phyloP scores from a whole-genome alignment of 2,888 invertebrate genomes.

The Lasioglossum morio region DNA sequence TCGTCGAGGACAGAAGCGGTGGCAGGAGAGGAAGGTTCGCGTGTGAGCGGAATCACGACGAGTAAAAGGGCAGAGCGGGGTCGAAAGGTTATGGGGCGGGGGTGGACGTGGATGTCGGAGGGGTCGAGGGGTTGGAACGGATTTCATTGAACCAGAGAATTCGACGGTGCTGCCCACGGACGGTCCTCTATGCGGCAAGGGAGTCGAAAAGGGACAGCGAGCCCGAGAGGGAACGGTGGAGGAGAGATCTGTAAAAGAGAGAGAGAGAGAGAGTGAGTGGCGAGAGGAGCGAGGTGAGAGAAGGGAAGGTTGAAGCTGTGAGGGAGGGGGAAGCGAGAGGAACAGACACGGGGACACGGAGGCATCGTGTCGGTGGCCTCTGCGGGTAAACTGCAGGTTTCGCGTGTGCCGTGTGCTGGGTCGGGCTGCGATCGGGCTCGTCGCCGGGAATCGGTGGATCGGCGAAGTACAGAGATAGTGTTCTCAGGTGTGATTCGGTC shows the following conservation, averaged over 20 bases:
- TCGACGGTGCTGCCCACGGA: slow-evolving; percentile 81
- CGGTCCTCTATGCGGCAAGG: slow-evolving; percentile 74
- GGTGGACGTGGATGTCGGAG: slow-evolving; percentile 29
- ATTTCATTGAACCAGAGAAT: slow-evolving; percentile 82
- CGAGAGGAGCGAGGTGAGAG: background rate
- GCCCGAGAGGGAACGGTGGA: background rate
- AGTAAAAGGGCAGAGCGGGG: slow-evolving; percentile 32
- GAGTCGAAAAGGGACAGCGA: slow-evolving; percentile 66
- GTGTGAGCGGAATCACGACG: background rate
- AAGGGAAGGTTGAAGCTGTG: slow-evolving; percentile 2
- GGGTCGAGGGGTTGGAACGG: slow-evolving; percentile 61
- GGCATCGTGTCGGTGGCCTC: slow-evolving; percentile 76
- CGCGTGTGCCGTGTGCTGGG: slow-evolving; percentile 53
- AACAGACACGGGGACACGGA: slow-evolving; percentile 68
- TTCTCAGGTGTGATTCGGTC: background rate
- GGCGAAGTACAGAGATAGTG: background rate
- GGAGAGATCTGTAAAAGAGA: slow-evolving; percentile 44
- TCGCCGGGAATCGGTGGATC: background rate
- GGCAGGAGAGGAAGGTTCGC: background rate
- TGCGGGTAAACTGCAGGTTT: slow-evolving; percentile 81
- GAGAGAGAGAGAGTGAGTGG: background rate
- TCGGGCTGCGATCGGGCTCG: background rate
- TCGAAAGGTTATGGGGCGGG: slow-evolving; percentile 21
- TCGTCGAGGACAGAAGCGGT: background rate
- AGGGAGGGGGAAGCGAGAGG: slow-evolving; percentile 59